Base-by-base conservation (phyloP, 1,140 invertebrate species). In the Neodiprion virginianus region DNA sequence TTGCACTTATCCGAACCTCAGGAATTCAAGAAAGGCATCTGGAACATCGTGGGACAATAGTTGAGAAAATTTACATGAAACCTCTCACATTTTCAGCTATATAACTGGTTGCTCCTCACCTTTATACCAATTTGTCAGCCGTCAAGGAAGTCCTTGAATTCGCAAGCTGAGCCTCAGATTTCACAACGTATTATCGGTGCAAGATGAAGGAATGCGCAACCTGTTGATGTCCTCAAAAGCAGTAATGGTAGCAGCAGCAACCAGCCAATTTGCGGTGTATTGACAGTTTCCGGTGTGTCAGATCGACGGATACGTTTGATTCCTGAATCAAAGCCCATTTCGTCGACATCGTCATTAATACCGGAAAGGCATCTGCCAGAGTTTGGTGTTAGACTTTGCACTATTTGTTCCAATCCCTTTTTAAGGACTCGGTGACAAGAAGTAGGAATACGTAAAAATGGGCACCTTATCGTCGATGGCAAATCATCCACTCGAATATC, bases 241-340 rank as follows among this genome's bases (percentile, higher is more conserved):
- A 47, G 72, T 72, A 72, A 72, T 69, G 49, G 48, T 67, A 72
- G 77, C 67, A 21, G 5, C 40, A 61, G 50, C 65, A 72, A 21
- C 21, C 2, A 21, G 2, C 10, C 11, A 69, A 21, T 21, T 4
- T 40, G 47, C 73, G 72, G 70, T 66, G 75, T 77, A 73, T 73
- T 67, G 74, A 49, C 67, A 74, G 79, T 76, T 80, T 79, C 80
- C 78, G 73, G 53, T 75, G 77, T 76, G 73, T 79, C 80, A 40
- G 76, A 79, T 81, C 78, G 74, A 75, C 77, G 80, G 80, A 82
- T 81, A 79, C 73, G 79, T 3, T 65, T 65, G 2, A 65, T 14
- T 65, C 7, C 61, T 65, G 12, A 65, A 17, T 76, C 77, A 72
- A 67, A 10, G 72, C 66, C 17, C 12, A 47, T 71, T 11, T 2